phyloP scores from a whole-genome alignment of 2,888 invertebrate genomes.

The Eupithecia inturbata region DNA sequence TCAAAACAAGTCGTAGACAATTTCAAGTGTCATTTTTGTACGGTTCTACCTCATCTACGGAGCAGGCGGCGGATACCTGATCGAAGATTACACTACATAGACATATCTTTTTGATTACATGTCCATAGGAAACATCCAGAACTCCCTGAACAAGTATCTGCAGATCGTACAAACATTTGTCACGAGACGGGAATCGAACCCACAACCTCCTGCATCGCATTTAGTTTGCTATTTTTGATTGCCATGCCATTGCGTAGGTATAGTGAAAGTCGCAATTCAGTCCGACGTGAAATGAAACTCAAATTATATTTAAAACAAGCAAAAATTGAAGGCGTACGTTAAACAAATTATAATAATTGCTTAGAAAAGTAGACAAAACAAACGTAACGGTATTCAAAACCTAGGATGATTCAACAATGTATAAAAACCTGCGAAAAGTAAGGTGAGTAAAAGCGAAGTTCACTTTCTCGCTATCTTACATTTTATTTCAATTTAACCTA shows the following conservation, averaged over 20 bases:
- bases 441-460: not conserved
- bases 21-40: too few species aligned
- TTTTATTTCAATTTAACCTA: constrained; percentile 23
- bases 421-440: not conserved
- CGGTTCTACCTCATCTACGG: too few species aligned
- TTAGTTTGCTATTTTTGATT: constrained; percentile 17
- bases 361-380: constrained; percentile 16
- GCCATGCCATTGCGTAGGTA: constrained; percentile 17
- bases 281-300: constrained; percentile 27
- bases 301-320: constrained; percentile 29
- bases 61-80: too few species aligned
- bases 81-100: too few species aligned
- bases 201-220: too few species aligned
- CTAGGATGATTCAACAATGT: not conserved
- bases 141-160: too few species aligned
- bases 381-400: not conserved
- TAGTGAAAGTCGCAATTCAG: constrained; percentile 27
- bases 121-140: too few species aligned
- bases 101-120: too few species aligned
- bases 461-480: constrained; percentile 34
- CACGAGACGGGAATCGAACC: too few species aligned
- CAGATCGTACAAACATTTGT: too few species aligned
- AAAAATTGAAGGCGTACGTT: constrained; percentile 19
- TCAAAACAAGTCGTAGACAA: too few species aligned
- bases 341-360: constrained; percentile 26